Evolutionary conservation across 2,797 vertebrate species (phyloP).

Genomic region (Anguilla obscura): DNA sequence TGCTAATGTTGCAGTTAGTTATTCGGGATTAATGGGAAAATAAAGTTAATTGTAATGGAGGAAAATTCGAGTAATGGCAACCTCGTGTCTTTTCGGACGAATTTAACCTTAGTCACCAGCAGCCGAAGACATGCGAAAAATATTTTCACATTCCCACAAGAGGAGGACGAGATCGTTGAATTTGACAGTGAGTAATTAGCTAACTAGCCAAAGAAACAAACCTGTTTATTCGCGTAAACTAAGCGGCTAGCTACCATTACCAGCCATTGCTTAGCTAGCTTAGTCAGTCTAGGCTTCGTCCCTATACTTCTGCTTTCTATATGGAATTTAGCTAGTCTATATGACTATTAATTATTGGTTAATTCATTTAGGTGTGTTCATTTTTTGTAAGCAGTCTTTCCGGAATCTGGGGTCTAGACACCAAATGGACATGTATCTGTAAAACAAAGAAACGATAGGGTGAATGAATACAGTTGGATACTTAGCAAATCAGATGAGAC

Average conservation of each 20-base stretch:
- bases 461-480: too few relatives aligned
- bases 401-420: too few relatives aligned
- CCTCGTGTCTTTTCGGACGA: constrained; percentile 38
- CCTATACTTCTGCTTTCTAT: too few relatives aligned
- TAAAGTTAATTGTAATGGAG: constrained; percentile 35
- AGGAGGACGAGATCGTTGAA: constrained; percentile 65
- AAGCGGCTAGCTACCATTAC: neutral
- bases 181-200: constrained; percentile 73
- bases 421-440: too few relatives aligned
- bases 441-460: too few relatives aligned
- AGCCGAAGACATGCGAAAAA: constrained; percentile 29
- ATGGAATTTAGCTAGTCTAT: too few relatives aligned
- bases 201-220: neutral
- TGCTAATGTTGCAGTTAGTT: neutral
- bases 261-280: too few relatives aligned
- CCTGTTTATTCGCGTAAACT: neutral
- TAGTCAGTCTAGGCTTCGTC: too few relatives aligned
- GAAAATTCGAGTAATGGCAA: constrained; percentile 61
- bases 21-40: neutral
- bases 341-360: too few relatives aligned
- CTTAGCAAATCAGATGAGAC: too few relatives aligned
- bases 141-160: constrained; percentile 54
- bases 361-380: too few relatives aligned
- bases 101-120: neutral
- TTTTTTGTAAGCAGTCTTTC: too few relatives aligned